Evolutionary conservation across 2,888 invertebrate species (phyloP).

Genomic region (Scotopteryx bipunctaria): DNA sequence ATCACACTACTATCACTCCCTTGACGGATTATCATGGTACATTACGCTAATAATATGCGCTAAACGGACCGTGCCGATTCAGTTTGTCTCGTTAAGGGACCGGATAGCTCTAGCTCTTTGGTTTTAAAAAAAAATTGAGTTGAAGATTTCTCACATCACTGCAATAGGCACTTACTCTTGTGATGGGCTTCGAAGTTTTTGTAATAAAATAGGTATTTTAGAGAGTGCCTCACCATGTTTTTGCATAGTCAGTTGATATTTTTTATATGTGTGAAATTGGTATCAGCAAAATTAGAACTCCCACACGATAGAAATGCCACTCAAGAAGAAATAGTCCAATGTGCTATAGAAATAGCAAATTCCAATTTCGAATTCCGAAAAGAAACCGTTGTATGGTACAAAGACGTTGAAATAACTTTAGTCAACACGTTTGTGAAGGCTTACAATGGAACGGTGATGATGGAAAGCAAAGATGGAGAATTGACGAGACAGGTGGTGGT

Average conservation of each 20-base stretch:
- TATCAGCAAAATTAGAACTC: slow-evolving; percentile 26
- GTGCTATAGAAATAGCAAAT: slow-evolving; percentile 56
- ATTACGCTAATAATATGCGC: slow-evolving; percentile 32
- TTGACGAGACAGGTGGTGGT: slow-evolving; percentile 58
- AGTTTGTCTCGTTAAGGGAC: slow-evolving; percentile 15
- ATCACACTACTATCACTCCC: slow-evolving; percentile 17
- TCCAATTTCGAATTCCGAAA: slow-evolving; percentile 53
- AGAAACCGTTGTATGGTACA: slow-evolving; percentile 50
- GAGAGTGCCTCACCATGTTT: too few species aligned
- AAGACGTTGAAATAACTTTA: slow-evolving; percentile 50
- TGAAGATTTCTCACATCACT: too few species aligned
- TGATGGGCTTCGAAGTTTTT: too few species aligned
- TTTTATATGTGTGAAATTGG: slow-evolving; percentile 23
- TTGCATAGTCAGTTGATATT: slow-evolving; percentile 13
- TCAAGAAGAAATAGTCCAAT: slow-evolving; percentile 43
- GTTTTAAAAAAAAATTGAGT: background rate
- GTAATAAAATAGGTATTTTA: too few species aligned
- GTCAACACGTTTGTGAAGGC: slow-evolving; percentile 50
- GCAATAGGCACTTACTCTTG: too few species aligned
- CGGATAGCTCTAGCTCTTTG: background rate
- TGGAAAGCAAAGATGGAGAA: slow-evolving; percentile 50
- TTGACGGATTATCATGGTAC: slow-evolving; percentile 30
- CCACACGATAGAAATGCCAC: slow-evolving; percentile 23
- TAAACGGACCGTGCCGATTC: slow-evolving; percentile 16
- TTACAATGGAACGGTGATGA: slow-evolving; percentile 57